Base-by-base conservation (phyloP, 2,888 invertebrate genomes). In the Ariolimax columbianus region DNA sequence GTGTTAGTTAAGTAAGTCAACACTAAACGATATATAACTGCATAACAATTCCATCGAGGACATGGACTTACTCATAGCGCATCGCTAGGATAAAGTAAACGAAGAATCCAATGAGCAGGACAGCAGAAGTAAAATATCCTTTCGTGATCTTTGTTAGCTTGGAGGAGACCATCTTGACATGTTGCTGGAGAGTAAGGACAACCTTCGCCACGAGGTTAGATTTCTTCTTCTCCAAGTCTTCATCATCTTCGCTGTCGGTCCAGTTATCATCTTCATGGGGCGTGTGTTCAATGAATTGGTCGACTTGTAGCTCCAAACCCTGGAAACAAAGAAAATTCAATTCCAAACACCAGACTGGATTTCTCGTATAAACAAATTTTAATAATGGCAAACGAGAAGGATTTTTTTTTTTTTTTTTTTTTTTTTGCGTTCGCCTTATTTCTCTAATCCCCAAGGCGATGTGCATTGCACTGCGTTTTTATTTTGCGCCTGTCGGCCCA, bases 41-140 rank as follows among this genome's bases (percentile, higher is more conserved):
- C n/a, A n/a, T n/a, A n/a, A n/a, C n/a, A n/a, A n/a, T n/a, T n/a
- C n/a, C n/a, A n/a, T n/a, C n/a, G n/a, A n/a, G n/a, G n/a, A n/a
- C n/a, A 19, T 70, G 86, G 26, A 87, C 90, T 77, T 89, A 90
- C 86, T 88, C 88, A 66, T 83, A 86, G n/a, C 66, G 11, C 82
- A 85, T 72, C 14, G 84, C 83, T 0, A 88, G 90, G 36, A 86
- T 88, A 84, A 93, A 92, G 85, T 93, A 93, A 7, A 87, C 89
- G 11, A 88, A 87, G 82, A 92, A 93, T 11, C 81, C 82, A 19
- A 85, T 14, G 30, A 86, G 63, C 36, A 83, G 40, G 36, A 87
- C 7, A 1, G 82, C 36, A 38, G 85, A 85, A 17, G 86, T 66
- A 0, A 86, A 40, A 23, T 73, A 55, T 26, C 82, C 82, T 72